Conservation (phyloP, 2,113 vertebrate species). For the Channa argus region DNA sequence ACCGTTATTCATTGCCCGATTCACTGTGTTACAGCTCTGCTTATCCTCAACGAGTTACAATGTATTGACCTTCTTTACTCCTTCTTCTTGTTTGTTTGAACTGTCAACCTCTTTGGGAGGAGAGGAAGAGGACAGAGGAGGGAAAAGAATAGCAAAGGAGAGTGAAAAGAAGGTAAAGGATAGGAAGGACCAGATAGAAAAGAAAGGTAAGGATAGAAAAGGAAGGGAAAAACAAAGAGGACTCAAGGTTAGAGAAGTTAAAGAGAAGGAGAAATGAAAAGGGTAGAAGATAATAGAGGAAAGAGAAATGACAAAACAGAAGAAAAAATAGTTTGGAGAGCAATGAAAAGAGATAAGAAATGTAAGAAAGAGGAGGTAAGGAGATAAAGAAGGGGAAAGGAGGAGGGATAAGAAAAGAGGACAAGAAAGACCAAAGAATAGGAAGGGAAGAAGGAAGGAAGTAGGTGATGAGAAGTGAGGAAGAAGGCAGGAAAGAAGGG, state of each 20-base stretch:
- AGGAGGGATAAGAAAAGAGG: neutral
- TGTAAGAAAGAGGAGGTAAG: neutral
- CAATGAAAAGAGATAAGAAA: neutral
- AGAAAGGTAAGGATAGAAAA: neutral
- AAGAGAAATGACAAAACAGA: neutral
- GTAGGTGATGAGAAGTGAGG: neutral
- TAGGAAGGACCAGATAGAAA: neutral
- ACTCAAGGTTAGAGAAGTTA: no score
- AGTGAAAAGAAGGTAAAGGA: neutral
- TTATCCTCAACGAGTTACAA: constrained; percentile 5
- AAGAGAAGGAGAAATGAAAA: neutral
- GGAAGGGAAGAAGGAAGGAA: no score
- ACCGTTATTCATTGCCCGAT: constrained; percentile 1
- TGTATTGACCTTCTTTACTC: neutral
- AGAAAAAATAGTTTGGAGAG: neutral
- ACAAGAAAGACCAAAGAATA: neutral
- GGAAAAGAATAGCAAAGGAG: neutral
- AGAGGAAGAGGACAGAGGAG: neutral
- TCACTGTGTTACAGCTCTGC: neutral
- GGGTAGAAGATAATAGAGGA: neutral
- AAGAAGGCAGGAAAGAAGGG: neutral
- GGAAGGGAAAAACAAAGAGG: no score
- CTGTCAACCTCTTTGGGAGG: neutral
- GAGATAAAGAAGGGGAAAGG: no score
- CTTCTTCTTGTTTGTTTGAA: constrained; percentile 14